phyloP scores from a whole-genome alignment of 1,140 invertebrate species.

The Diachasma alloeum region DNA sequence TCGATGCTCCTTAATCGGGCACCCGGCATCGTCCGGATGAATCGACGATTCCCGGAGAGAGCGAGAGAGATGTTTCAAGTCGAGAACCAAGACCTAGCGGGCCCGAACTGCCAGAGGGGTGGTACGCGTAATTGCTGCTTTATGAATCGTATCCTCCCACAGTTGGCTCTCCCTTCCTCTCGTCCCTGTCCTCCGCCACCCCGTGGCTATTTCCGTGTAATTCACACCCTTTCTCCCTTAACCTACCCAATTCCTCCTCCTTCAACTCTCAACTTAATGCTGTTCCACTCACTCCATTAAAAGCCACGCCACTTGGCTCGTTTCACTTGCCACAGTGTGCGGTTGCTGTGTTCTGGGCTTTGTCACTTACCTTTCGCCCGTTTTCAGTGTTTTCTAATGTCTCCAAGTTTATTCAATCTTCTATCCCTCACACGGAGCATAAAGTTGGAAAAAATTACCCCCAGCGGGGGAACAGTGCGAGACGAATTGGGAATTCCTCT shows the following conservation, averaged over 20 bases:
- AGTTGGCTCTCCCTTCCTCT: slow-evolving; percentile 8
- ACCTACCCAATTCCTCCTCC: neutral
- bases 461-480: too few relatives aligned
- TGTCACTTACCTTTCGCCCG: slow-evolving; percentile 22
- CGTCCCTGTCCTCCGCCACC: slow-evolving; percentile 32
- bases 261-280: slow-evolving; percentile 55
- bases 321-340: slow-evolving; percentile 59
- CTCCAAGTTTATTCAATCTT: neutral
- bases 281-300: slow-evolving; percentile 62
- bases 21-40: neutral
- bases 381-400: neutral
- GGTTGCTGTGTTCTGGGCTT: slow-evolving; percentile 36
- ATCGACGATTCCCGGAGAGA: neutral
- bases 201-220: slow-evolving; percentile 54
- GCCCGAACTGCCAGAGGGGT: neutral
- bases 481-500: too few relatives aligned
- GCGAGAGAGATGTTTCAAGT: too few relatives aligned
- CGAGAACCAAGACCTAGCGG: neutral
- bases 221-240: slow-evolving; percentile 45
- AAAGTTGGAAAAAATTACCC: too few relatives aligned
- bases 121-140: slow-evolving; percentile 59
- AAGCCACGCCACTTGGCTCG: slow-evolving; percentile 60
- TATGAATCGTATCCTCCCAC: slow-evolving; percentile 61
- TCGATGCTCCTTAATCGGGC: too few relatives aligned
- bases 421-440: neutral